Percentiles rank a stretch among this genome's conserved stretches.
Evolutionary conservation across 2,113 vertebrate species (phyloP).

Genomic region (Gracilinanus agilis): DNA sequence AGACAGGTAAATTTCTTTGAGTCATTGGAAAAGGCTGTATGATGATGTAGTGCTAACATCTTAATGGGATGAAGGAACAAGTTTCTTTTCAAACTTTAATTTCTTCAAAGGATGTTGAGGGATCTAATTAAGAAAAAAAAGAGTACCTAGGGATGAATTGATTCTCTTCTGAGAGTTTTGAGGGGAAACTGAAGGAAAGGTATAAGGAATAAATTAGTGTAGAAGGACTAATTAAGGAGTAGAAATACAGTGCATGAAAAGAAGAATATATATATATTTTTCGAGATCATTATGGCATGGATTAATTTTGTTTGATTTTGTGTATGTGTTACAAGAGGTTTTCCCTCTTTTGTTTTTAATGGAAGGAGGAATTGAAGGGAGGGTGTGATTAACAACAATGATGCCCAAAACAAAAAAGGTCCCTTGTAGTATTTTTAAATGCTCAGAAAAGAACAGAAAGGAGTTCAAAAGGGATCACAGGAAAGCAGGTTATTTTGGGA

Average conservation of each 20-base stretch:
- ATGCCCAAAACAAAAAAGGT: not conserved
- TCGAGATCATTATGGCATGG: not conserved
- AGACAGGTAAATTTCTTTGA: not conserved
- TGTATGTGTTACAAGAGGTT: not conserved
- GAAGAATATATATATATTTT: not conserved
- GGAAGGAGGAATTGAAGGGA: not conserved
- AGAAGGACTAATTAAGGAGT: not conserved
- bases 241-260: not conserved
- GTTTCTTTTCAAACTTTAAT: not conserved
- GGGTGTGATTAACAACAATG: not conserved
- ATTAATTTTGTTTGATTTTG: not conserved
- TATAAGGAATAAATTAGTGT: not conserved
- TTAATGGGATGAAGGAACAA: not conserved
- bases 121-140: not conserved
- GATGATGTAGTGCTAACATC: not conserved
- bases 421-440: not conserved
- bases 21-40: not conserved
- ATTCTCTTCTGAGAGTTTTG: not conserved
- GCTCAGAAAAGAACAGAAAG: not conserved
- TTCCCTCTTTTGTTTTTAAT: not conserved
- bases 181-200: not conserved
- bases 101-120: not conserved
- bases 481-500: not conserved
- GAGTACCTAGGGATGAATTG: not conserved
- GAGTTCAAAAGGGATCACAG: not conserved